Base-by-base conservation (phyloP, 2,888 invertebrate species). In the Xestoiulus laeticollis region DNA sequence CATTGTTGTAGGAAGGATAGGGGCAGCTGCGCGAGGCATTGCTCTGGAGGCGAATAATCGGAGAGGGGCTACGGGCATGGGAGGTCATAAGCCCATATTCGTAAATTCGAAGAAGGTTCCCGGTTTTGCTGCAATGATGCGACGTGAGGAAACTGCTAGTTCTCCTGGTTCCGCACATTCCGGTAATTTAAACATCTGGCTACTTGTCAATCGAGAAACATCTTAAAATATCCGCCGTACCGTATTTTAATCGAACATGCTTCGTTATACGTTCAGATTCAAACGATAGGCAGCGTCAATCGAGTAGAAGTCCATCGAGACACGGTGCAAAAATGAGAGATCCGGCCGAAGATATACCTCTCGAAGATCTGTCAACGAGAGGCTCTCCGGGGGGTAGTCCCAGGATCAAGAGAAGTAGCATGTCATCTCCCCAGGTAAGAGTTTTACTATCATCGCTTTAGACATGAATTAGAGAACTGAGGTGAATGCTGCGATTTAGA, bases 321-420 rank as follows among this genome's bases (percentile, higher is more conserved):
- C 87, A 88, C 1, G 48, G 87, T 12, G 53, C 89, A 14, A 82
- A 88, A 82, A 89, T 89, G 16, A 84, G 90, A 16, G 90, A 90
- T 85, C 33, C 85, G 4, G 68, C 90, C 10, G 91, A 91, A 87
- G 92, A 92, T 88, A 92, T 92, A 82, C 92, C 91, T 1, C 89
- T 92, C 86, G 92, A 92, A 89, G 91, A 91, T 88, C 88, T 92
- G 88, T 91, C 92, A 10, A 83, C 88, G 85, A 89, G 89, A 82
- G 90, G 89, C 26, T 89, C 89, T 48, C 91, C 91, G 22, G 90
- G 90, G 53, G 89, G 91, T 26, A 89, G 88, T 38, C 89, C 89
- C 6, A 59, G 86, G n/a, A 89, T 89, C 30, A 82, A 87, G 14
- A 43, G 68, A 78, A 89, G 89, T 33, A 86, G 86, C n/a, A 78